phyloP scores from a whole-genome alignment of 2,888 invertebrate species.

The Lordiphosa fenestrarum region DNA sequence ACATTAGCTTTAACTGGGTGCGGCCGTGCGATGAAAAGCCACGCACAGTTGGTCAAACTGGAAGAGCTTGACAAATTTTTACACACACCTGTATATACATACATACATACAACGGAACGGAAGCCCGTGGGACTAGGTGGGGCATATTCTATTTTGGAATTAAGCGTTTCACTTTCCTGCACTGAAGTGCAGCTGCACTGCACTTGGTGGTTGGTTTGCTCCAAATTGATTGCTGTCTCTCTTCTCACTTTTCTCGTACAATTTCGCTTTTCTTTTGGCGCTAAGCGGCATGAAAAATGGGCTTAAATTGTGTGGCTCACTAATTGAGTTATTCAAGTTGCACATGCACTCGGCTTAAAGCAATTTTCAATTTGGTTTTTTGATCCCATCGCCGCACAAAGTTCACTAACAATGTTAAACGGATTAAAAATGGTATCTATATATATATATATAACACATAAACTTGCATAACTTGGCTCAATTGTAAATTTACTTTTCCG shows the following conservation, averaged over 20 bases:
- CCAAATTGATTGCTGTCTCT: conserved; percentile 14
- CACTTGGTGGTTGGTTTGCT: conserved; percentile 15
- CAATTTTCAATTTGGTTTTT: conserved; percentile 22
- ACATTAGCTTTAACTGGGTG: conserved; percentile 58
- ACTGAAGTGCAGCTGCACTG: neutral
- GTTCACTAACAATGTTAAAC: conserved; percentile 5
- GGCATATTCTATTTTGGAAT: conserved; percentile 14
- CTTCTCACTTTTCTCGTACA: conserved; percentile 6
- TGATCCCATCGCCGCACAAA: neutral
- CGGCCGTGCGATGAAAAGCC: conserved; percentile 45
- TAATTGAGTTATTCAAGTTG: conserved; percentile 67
- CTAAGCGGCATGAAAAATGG: conserved; percentile 57
- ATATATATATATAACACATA: conserved; percentile 5
- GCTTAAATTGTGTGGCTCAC: conserved; percentile 36
- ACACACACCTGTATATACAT: conserved; percentile 14
- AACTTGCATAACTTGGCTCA: conserved; percentile 48
- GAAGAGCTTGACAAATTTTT: conserved; percentile 43
- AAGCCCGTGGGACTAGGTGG: neutral
- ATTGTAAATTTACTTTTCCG: conserved; percentile 38
- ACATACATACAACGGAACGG: neutral
- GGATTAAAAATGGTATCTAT: neutral
- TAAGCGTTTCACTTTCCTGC: conserved; percentile 41
- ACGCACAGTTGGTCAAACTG: conserved; percentile 41
- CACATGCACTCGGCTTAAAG: conserved; percentile 41
- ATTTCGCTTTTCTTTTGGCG: conserved; percentile 49